Base-by-base conservation (phyloP, 1,140 invertebrate species). In the Kradibia gibbosae region DNA sequence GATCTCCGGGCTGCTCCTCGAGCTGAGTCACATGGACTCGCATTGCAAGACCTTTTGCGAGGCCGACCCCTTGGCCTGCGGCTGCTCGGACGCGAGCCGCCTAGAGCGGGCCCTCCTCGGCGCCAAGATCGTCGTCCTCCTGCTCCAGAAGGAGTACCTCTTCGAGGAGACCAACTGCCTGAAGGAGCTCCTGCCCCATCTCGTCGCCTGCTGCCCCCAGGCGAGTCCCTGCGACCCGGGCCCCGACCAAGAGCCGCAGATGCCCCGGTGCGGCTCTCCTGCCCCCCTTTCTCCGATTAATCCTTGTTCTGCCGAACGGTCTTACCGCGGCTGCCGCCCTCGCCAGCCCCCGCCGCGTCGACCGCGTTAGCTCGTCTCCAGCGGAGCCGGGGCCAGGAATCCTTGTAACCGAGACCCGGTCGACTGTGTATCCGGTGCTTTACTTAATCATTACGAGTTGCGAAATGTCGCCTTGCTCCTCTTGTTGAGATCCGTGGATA, bases 21-120 rank as follows among this genome's bases (percentile, higher is more conserved):
- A 94, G 82, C 86, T 94, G 10, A 93, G 91, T 83, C 92, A 93
- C 60, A 92, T 94, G 13, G 93, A 94, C 83, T 93, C 93, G 5
- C 91, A 89, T 75, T 93, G 93, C 82, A 96, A 95, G 89, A 81
- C 80, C 31, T 8, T 55, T 15, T 20, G 22, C 34, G 53, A 48
- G 3, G 22, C 20, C 13, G 57, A 31, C 57, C 22, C 22, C 20
- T 22, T 25, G 67, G 39, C 39, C 28, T 4, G 17, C 22, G 42
- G 20, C 7, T n/a, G 22, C 13, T 28, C 28, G 31, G 3, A 20
- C 3, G 17, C 45, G 13, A 15, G 0, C 17, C 53, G 53, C 34
- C 34, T 79, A 0, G 57, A 72, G 39, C 2, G n/a, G 17, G 48
- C 76, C 20, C 75, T 82, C 13, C 13, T 2, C 0, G 71, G 31